Evolutionary conservation across 92 coral and sea anemone genomes (phyloP).

Genomic region (Zoanthus sansibaricus): DNA sequence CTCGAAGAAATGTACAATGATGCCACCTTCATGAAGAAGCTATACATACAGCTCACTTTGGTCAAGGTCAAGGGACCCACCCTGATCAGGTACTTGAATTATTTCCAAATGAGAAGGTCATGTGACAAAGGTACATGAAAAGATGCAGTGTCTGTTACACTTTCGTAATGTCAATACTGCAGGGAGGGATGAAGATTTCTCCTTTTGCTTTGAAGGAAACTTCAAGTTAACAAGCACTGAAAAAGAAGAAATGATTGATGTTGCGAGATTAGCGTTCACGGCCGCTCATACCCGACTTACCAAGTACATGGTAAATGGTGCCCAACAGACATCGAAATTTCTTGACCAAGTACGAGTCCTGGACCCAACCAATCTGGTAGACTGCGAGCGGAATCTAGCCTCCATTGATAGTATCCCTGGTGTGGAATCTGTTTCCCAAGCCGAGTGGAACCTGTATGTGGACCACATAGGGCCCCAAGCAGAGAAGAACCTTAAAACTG

Average conservation of each 20-base stretch:
- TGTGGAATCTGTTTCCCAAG: slow-evolving; percentile 47
- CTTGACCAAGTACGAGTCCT: slow-evolving; percentile 52
- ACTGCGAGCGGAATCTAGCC: not conserved
- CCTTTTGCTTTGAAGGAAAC: slow-evolving; percentile 49
- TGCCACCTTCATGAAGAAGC: slow-evolving; percentile 55
- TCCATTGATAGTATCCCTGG: slow-evolving; percentile 54
- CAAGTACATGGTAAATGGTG: slow-evolving; percentile 69
- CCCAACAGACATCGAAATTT: slow-evolving; percentile 61
- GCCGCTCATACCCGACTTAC: slow-evolving; percentile 54
- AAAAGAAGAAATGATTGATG: slow-evolving; percentile 35
- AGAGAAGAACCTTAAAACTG: slow-evolving; percentile 23
- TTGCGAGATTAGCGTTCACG: slow-evolving; percentile 41
- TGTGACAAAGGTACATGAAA: slow-evolving; percentile 52
- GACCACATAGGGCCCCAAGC: slow-evolving; percentile 44
- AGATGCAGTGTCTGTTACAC: slow-evolving; percentile 54
- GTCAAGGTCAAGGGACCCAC: slow-evolving; percentile 68
- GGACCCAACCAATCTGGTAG: slow-evolving; percentile 54
- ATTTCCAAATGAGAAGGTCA: slow-evolving; percentile 55
- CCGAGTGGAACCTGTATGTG: slow-evolving; percentile 67
- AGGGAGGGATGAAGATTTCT: slow-evolving; percentile 51
- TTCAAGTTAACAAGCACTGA: slow-evolving; percentile 32
- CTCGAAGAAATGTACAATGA: slow-evolving; percentile 68
- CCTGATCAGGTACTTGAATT: slow-evolving; percentile 49
- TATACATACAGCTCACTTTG: slow-evolving; percentile 52
- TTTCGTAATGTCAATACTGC: slow-evolving; percentile 49